Evolutionary conservation across 2,113 vertebrate genomes (phyloP), one percentile per base, ranked within the genome.

Genomic region (Cyanistes caeruleus): DNA sequence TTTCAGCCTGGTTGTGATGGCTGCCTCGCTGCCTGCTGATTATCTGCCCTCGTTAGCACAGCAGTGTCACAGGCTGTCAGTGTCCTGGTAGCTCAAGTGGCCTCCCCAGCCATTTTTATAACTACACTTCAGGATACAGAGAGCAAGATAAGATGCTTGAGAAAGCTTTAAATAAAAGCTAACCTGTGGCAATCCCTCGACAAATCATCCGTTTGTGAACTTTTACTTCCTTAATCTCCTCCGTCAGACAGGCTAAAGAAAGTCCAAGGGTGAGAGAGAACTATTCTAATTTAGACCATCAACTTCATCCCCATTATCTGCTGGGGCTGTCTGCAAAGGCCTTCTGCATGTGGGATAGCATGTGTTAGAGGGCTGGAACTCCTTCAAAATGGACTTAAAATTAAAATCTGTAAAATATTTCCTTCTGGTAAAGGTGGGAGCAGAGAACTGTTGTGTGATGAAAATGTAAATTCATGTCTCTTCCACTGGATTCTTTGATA

Each of bases 91-190:
- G 73, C 76, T 87, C 85, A 19, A 90, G 60, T 84, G 69, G 92
- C 78, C 68, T 94, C 69, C 83, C 73, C 80, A 94, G 93, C 35
- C 93, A 69, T 93, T 96, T 96, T 93, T 93, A 72, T 78, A 95
- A 68, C 83, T 53, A 25, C 73, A 52, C 68, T 93, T 56, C 46
- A 82, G 86, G 52, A 78, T 62, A 11, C 53, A 49, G 95, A 62
- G 62, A 75, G 90, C 62, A 72, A 93, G 96, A 90, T 96, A 96
- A 97, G 96, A 81, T 94, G 92, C 96, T 96, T 96, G 96, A 78
- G 95, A 95, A 97, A 96, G 92, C 88, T 97, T 96, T 96, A 93
- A 95, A 96, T 96, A 96, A 97, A 95, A 94, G 90, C 85, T 92
- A 95, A 93, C 96, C 96, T 93, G 69, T 79, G 86, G 41, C 87